Evolutionary conservation across 2,797 vertebrate species (phyloP), one percentile per base, ranked within the genome.

Genomic region (Clarias pachynema): DNA sequence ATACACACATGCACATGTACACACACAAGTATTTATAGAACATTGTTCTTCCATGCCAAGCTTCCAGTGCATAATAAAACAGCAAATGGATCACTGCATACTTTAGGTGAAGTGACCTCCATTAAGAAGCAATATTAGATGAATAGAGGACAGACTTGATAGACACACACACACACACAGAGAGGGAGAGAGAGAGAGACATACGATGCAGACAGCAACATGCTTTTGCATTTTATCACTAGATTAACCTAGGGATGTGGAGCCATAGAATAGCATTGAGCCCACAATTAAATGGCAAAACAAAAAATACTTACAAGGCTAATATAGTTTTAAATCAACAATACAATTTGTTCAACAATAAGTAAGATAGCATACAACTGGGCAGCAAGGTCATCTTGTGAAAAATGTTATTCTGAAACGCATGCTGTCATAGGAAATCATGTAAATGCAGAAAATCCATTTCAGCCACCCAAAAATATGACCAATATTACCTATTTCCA

Each of bases 61-160:
- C 85, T 91, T 88, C 91, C 86, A 89, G 83, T 93, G 90, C 92
- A 95, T 94, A 94, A 94, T 93, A 92, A 93, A 95, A 92, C 84
- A 92, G 91, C 90, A 93, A 94, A 92, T 92, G 89, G 93, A 95
- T 94, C 91, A 84, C 77, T 91, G 70, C 62, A 69, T 75, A 84
- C 75, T 81, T 92, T 91, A 89, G 89, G 87, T 88, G 83, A 85
- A 78, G 91, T 93, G 92, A 92, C 91, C 89, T 92, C 91, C 90
- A 93, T 93, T 91, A 91, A 85, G 83, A 92, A 83, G 87, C 85
- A 91, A 87, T 86, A 44, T 31, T 87, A 91, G 86, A 83, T 88
- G 87, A 87, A 87, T 90, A 89, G 84, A 90, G 87, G 82, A 89
- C 84, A 89, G 91, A 89, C 73, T 16, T 15, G 65, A 82, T 78